phyloP scores from a whole-genome alignment of 2,113 vertebrate genomes.

The Silurus asotus region DNA sequence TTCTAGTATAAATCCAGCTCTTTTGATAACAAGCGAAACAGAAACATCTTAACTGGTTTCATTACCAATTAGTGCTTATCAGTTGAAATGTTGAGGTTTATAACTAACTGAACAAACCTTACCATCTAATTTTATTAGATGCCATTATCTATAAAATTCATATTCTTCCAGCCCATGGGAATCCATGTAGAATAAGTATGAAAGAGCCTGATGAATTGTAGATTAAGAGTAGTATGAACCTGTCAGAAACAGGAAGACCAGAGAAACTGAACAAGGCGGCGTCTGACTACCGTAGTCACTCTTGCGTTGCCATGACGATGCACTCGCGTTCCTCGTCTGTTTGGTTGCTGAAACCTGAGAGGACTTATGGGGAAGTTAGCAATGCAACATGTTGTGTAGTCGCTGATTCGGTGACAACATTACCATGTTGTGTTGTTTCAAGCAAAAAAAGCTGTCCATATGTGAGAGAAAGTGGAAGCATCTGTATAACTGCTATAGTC shows the following conservation, averaged over 20 bases:
- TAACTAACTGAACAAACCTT: neutral
- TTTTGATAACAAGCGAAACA: neutral
- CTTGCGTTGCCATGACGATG: slow-evolving; percentile 44
- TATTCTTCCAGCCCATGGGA: neutral
- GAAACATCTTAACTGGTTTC: neutral
- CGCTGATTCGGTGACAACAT: neutral
- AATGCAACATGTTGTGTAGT: neutral
- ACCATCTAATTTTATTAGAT: neutral
- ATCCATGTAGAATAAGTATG: slow-evolving; percentile 1
- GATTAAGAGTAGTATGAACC: slow-evolving; percentile 26
- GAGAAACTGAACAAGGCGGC: slow-evolving; percentile 7
- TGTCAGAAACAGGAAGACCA: slow-evolving; percentile 30
- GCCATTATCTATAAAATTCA: neutral
- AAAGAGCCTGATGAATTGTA: slow-evolving; percentile 9
- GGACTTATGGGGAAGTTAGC: slow-evolving; percentile 40
- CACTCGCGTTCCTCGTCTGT: neutral
- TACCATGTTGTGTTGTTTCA: neutral
- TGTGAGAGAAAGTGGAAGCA: neutral
- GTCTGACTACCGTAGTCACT: slow-evolving; percentile 26
- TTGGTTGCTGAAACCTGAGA: slow-evolving; percentile 32
- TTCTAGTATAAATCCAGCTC: neutral
- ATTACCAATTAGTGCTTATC: too few species aligned
- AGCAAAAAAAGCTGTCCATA: neutral
- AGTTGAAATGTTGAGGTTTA: neutral
- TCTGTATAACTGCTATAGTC: slow-evolving; percentile 7